Percentiles rank a stretch among this genome's conserved stretches.
Evolutionary conservation across 1,140 invertebrate species (phyloP).

Genomic region (Lordiphosa stackelbergi): DNA sequence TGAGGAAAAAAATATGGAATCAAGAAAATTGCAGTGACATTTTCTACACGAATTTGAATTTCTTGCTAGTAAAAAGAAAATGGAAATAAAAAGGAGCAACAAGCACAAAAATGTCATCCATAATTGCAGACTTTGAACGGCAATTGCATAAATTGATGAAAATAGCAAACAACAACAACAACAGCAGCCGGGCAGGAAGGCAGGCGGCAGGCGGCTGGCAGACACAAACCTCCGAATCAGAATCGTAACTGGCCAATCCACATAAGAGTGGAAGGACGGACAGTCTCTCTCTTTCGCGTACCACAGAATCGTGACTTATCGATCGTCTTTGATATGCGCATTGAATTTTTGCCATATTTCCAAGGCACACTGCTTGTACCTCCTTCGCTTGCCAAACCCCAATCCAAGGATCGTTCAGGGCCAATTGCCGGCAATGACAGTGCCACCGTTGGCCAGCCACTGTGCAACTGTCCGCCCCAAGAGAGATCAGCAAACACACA

Average conservation of each 20-base stretch:
- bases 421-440: conserved; percentile 58
- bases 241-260: not conserved
- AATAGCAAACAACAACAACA: conserved; percentile 41
- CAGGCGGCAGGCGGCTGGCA: not conserved
- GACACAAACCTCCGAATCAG: conserved; percentile 1
- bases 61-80: conserved; percentile 11
- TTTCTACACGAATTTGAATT: conserved; percentile 53
- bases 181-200: not conserved
- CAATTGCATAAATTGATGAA: conserved; percentile 72
- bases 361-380: conserved; percentile 14
- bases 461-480: conserved; percentile 55
- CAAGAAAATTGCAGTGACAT: conserved; percentile 32
- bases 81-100: conserved; percentile 33
- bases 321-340: conserved; percentile 71
- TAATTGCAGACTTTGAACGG: conserved; percentile 64
- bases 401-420: conserved; percentile 40
- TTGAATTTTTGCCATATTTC: conserved; percentile 73
- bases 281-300: conserved; percentile 17
- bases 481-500: conserved; percentile 21
- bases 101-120: conserved; percentile 65
- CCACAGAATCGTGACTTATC: conserved; percentile 68
- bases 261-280: conserved; percentile 20
- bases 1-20: conserved; percentile 10
- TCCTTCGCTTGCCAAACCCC: not conserved
- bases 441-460: conserved; percentile 60